Base-by-base conservation (phyloP, 1,140 invertebrate genomes). In the Pentalonia nigronervosa region DNA sequence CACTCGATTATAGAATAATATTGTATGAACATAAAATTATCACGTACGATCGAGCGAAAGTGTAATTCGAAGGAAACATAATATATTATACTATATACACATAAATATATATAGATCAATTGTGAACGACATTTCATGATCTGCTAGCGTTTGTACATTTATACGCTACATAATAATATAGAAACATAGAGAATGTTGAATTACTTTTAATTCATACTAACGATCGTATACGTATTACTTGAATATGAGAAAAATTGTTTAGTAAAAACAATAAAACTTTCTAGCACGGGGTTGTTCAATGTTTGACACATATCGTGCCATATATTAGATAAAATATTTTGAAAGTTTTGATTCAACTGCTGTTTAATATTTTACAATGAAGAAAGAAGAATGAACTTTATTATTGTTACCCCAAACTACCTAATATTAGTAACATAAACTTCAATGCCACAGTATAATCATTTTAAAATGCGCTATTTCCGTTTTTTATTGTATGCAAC, bases 311-410 rank as follows among this genome's bases (percentile, higher is more conserved):
- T 14, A n/a, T 67, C 25, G 30, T 14, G n/a, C 60, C 14, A 76
- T 14, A 76, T 76, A 76, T 76, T 76, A 67, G n/a, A 76, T 76
- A n/a, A n/a, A 76, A 76, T n/a, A n/a, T 76, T 53, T 76, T 76
- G 30, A 76, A 76, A 76, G n/a, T 76, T 76, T 14, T 14, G n/a
- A n/a, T 6, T n/a, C 60, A 17, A 67, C 30, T n/a, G 30, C 60
- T 17, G 14, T 67, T 76, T 17, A 76, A 67, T n/a, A n/a, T 7
- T n/a, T 76, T n/a, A 76, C 14, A 76, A 67, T n/a, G 30, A n/a
- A 11, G 60, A 76, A 76, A 76, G 60, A 76, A 34, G 30, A 76
- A 76, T 76, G 14, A 34, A 76, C 30, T n/a, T 76, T n/a, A 76
- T 17, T 67, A 67, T 76, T 76, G 60, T 67, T n/a, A 67, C 6